phyloP scores from a whole-genome alignment of 2,888 invertebrate species.

The Molorchus minor region DNA sequence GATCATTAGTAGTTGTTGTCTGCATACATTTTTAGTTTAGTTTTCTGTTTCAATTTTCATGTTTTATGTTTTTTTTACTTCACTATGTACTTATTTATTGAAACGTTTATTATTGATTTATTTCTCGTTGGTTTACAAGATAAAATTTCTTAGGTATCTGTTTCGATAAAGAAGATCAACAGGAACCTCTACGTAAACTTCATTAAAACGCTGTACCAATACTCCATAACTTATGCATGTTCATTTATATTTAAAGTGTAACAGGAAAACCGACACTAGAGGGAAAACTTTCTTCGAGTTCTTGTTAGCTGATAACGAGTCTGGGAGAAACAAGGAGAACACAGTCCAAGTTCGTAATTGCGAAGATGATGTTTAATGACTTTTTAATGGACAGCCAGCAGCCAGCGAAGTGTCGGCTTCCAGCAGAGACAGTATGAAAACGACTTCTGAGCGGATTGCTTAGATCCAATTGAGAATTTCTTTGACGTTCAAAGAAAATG shows the following conservation, averaged over 20 bases:
- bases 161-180: no score
- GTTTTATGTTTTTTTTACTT: no score
- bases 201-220: no score
- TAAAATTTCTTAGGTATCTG: no score
- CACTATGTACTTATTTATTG: no score
- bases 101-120: no score
- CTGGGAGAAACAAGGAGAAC: constrained; percentile 17
- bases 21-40: no score
- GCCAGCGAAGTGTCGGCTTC: constrained; percentile 1
- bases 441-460: neutral
- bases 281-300: constrained; percentile 11
- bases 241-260: constrained; percentile 22
- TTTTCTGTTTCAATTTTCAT: no score
- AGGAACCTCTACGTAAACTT: no score
- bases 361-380: constrained; percentile 74
- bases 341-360: constrained; percentile 66
- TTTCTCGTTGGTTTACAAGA: no score
- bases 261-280: constrained; percentile 6
- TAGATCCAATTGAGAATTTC: constrained; percentile 4
- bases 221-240: constrained; percentile 6
- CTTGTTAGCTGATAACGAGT: constrained; percentile 16
- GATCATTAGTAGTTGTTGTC: no score
- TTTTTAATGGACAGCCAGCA: constrained; percentile 69
- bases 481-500: constrained; percentile 4
- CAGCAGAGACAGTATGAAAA: neutral